These are phyloP conservation scores for Corvus moneduloides DNA, from an alignment of 2,113 vertebrate species.

Conservation along the genomic window DNA sequence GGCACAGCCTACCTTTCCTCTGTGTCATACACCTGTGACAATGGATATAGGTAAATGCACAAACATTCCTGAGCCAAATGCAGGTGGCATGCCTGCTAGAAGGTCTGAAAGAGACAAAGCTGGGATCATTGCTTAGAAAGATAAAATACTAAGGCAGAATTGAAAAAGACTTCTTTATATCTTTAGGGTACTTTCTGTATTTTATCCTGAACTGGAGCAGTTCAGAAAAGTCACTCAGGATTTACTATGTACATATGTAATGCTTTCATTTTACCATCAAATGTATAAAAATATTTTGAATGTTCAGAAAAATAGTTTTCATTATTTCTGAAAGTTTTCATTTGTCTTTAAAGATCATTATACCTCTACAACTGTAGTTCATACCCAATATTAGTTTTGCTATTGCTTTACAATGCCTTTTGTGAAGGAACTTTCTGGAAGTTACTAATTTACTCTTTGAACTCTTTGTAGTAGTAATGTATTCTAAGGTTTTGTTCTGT, in stretches of 20 bases:
- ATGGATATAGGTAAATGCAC: slow-evolving; percentile 87
- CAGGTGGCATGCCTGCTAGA: not conserved
- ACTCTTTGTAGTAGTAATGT: not conserved
- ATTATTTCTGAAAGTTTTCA: not conserved
- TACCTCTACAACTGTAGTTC: not conserved
- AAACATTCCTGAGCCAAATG: not conserved
- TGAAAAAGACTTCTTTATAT: not conserved
- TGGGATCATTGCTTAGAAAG: not conserved
- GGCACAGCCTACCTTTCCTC: slow-evolving; percentile 84
- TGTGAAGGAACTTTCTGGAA: not conserved
- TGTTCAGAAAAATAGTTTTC: not conserved
- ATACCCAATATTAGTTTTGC: not conserved
- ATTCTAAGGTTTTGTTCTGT: not conserved
- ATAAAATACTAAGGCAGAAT: not conserved
- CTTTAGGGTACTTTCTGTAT: not conserved
- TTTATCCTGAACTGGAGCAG: not conserved
- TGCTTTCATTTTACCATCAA: not conserved
- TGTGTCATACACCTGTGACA: slow-evolving; percentile 81
- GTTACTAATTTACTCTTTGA: not conserved
- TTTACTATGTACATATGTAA: not conserved
- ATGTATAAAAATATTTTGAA: not conserved
- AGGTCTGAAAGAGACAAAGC: not conserved
- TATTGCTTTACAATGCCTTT: not conserved
- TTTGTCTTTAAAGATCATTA: not conserved
- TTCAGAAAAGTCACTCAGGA: not conserved